phyloP scores from a whole-genome alignment of 2,888 invertebrate genomes.

The Mimachlamys varia region DNA sequence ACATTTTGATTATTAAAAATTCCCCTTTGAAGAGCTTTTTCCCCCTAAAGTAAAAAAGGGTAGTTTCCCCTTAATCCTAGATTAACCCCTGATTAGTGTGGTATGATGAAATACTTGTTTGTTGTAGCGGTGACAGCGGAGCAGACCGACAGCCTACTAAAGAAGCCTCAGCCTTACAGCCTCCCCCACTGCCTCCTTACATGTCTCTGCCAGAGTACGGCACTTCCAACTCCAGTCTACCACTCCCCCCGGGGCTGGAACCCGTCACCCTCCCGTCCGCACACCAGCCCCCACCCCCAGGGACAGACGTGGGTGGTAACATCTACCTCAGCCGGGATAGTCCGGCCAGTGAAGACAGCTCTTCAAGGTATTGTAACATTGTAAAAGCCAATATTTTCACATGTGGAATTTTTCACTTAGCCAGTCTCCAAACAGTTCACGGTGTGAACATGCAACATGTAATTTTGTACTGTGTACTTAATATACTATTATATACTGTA shows the following conservation, averaged over 20 bases:
- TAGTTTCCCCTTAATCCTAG: no score
- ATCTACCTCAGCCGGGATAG: slow-evolving; percentile 28
- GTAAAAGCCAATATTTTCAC: no score
- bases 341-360: slow-evolving; percentile 37
- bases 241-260: slow-evolving; percentile 75
- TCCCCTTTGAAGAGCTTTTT: no score
- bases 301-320: slow-evolving; percentile 57
- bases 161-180: slow-evolving; percentile 48
- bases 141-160: neutral
- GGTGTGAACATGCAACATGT: no score
- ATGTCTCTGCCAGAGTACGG: slow-evolving; percentile 59
- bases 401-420: no score
- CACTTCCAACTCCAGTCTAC: slow-evolving; percentile 59
- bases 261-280: slow-evolving; percentile 69
- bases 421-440: no score
- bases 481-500: no score
- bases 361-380: slow-evolving; percentile 28
- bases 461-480: no score
- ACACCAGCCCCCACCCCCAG: slow-evolving; percentile 63
- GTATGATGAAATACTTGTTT: neutral
- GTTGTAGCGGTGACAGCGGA: neutral
- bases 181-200: slow-evolving; percentile 60
- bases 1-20: no score
- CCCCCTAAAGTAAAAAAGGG: no score
- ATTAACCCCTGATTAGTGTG: no score